These are phyloP conservation scores for Terebella lapidaria DNA, from an alignment of 2,888 invertebrate species.

Conservation along the genomic window DNA sequence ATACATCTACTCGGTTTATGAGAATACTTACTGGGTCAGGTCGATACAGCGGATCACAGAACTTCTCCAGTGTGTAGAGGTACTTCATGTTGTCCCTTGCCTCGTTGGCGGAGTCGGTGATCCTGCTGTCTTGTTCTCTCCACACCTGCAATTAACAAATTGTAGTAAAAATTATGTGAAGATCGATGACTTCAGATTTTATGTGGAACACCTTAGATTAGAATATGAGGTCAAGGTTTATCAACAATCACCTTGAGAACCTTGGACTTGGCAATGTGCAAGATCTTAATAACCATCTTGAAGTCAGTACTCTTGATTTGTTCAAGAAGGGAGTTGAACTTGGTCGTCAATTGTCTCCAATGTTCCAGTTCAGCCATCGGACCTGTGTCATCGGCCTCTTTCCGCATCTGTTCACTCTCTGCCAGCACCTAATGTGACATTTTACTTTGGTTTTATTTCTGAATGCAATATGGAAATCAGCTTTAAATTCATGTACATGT, in stretches of 20 bases:
- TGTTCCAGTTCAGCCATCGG: constrained; percentile 59
- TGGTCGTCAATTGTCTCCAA: constrained; percentile 45
- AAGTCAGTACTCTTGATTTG: constrained; percentile 38
- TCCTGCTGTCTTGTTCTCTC: constrained; percentile 43
- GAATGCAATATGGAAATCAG: too few species aligned
- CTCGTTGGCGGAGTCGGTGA: constrained; percentile 51
- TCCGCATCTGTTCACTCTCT: constrained; percentile 78
- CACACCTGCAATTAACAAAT: constrained; percentile 29
- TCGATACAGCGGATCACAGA: constrained; percentile 50
- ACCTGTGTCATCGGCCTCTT: constrained; percentile 75
- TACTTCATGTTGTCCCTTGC: constrained; percentile 51
- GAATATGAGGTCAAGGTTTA: background rate
- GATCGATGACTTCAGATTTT: too few species aligned
- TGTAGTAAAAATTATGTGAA: background rate
- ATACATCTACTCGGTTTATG: too few species aligned
- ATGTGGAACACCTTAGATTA: background rate
- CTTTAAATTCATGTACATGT: too few species aligned
- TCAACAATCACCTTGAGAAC: constrained; percentile 34
- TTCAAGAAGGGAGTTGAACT: constrained; percentile 45
- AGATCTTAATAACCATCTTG: constrained; percentile 42
- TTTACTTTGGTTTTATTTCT: too few species aligned
- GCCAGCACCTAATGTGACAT: constrained; percentile 64
- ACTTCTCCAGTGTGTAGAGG: constrained; percentile 49
- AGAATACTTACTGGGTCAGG: constrained; percentile 40
- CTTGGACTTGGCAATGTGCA: constrained; percentile 37